These are phyloP conservation scores for Pampusana beccarii DNA, from an alignment of 2,113 vertebrate species.

Conservation along the genomic window DNA sequence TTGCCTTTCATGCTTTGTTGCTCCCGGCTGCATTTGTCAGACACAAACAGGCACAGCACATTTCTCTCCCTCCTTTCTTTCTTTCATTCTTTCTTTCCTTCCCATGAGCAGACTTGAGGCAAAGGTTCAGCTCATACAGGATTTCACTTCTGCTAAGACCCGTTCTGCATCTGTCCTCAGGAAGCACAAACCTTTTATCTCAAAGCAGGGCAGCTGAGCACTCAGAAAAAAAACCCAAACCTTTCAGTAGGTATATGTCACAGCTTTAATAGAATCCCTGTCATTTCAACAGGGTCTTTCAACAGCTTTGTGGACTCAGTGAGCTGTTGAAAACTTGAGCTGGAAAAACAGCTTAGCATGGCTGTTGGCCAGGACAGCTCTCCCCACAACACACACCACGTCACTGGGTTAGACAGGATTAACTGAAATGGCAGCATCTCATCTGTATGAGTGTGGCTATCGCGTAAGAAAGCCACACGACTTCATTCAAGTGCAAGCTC, in stretches of 20 bases:
- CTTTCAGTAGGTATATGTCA: background rate
- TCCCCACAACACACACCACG: accelerated
- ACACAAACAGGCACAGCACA: background rate
- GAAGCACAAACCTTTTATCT: background rate
- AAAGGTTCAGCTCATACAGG: background rate
- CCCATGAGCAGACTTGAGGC: background rate
- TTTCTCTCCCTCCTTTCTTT: background rate
- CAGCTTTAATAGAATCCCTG: background rate
- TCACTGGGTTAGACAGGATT: background rate
- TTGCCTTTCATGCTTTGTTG: background rate
- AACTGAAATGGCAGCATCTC: background rate
- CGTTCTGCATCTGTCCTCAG: background rate
- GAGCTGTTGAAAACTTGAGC: background rate
- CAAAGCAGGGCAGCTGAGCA: background rate
- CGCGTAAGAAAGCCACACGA: background rate
- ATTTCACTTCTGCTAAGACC: background rate
- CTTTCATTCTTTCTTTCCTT: background rate
- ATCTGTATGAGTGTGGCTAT: accelerated
- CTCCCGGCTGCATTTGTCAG: background rate
- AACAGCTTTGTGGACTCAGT: background rate
- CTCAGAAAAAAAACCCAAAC: accelerated
- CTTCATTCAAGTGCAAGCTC: background rate
- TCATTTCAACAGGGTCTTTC: background rate
- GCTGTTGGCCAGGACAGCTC: background rate
- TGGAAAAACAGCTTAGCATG: background rate